Evolutionary conservation across 1,140 invertebrate genomes (phyloP).

Genomic region (Drosophila neocordata): DNA sequence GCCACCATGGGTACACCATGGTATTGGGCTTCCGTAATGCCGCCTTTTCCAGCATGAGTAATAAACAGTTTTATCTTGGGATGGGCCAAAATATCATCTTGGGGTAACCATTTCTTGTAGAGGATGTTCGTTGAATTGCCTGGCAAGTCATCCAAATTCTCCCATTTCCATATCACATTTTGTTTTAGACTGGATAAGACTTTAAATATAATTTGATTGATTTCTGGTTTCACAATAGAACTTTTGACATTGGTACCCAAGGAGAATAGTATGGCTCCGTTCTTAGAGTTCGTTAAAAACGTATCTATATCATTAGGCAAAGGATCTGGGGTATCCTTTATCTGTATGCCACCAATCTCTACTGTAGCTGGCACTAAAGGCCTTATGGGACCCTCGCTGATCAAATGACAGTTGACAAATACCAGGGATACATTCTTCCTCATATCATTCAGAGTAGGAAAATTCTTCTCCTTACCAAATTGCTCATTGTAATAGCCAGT

Average conservation of each 20-base stretch:
- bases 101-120: conserved; percentile 87
- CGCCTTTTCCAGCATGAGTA: conserved; percentile 88
- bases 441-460: conserved; percentile 41
- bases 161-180: conserved; percentile 86
- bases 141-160: conserved; percentile 84
- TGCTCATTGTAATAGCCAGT: conserved; percentile 9
- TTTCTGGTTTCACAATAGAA: conserved; percentile 79
- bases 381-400: conserved; percentile 69
- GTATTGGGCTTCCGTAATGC: conserved; percentile 88
- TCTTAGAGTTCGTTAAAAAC: conserved; percentile 82
- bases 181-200: conserved; percentile 84
- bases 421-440: conserved; percentile 62
- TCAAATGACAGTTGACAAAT: conserved; percentile 57
- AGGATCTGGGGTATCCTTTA: conserved; percentile 70
- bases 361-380: conserved; percentile 77
- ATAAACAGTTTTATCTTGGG: conserved; percentile 88
- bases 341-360: conserved; percentile 83
- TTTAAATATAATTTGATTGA: conserved; percentile 81
- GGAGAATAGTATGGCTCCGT: conserved; percentile 86
- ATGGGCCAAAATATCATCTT: conserved; percentile 88
- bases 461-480: conserved; percentile 30
- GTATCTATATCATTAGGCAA: conserved; percentile 83
- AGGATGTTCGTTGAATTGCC: conserved; percentile 86
- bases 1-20: conserved; percentile 88
- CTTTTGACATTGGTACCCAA: conserved; percentile 84